Evolutionary conservation across 2,113 vertebrate genomes (phyloP), one percentile per base, ranked within the genome.

Genomic region (Urocolius indicus): DNA sequence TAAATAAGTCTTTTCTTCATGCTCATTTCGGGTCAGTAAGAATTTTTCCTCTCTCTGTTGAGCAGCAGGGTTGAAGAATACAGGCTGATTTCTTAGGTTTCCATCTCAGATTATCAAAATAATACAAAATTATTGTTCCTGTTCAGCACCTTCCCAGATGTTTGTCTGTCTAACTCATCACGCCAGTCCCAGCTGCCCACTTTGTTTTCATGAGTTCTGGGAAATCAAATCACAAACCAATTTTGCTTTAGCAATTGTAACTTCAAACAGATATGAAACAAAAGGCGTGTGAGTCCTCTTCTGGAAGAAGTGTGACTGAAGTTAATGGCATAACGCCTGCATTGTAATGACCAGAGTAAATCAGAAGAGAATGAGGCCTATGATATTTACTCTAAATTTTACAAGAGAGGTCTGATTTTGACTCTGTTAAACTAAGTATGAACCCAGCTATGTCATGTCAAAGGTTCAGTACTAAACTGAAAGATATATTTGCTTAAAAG

Each of bases 151-250:
- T 84, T 78, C 66, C 36, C 1, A 2, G 62, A 49, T 0, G 2
- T 66, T 62, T 46, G 23, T 43, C 66, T 85, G 36, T 77, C 34
- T 52, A 83, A 69, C 49, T 81, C 69, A 61, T 84, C 30, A 68
- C 0, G 0, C n/a, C 4, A 1, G 23, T 76, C 24, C 71, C 84
- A 84, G 79, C 54, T 66, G 30, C 7, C 67, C 2, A 1, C 19
- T 93, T 79, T 63, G 34, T 55, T 94, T 93, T 87, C 54, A 69
- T 73, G 58, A 66, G 41, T 83, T 93, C 88, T 88, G 67, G 68
- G 73, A 93, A 94, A 87, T 71, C 27, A 67, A 74, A 84, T 43
- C 36, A 73, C 61, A 68, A 86, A 66, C 5, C 24, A 62, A 66
- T 94, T 87, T 87, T 83, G 4, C 24, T 61, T 87, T 51, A 63